These are phyloP conservation scores for Arbacia lixula DNA, from an alignment of 53 echinoderm and acorn worm genomes.

Conservation along the genomic window DNA sequence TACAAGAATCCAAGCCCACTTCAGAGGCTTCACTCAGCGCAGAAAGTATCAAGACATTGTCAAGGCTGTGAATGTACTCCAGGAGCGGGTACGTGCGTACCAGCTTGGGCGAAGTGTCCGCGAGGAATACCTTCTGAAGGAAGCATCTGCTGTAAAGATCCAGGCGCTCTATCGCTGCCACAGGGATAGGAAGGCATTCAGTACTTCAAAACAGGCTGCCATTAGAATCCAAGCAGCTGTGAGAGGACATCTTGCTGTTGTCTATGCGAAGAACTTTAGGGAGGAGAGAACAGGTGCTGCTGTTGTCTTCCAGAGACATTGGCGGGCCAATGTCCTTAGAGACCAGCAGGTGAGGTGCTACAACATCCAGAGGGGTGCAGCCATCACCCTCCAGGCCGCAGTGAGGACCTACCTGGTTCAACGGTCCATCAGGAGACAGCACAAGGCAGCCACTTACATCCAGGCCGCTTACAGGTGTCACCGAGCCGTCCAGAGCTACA, in stretches of 20 bases:
- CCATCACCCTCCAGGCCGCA: conserved; percentile 70
- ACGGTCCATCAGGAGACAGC: conserved; percentile 47
- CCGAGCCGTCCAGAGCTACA: conserved; percentile 34
- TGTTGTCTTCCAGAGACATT: conserved; percentile 60
- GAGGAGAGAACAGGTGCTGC: conserved; percentile 35
- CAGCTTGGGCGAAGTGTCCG: conserved; percentile 31
- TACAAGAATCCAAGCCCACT: conserved; percentile 75
- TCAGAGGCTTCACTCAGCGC: conserved; percentile 68
- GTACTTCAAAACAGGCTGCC: conserved; percentile 34
- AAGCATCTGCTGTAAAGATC: conserved; percentile 67
- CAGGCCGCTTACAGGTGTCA: conserved; percentile 61
- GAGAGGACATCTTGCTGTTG: conserved; percentile 35
- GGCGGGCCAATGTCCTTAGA: conserved; percentile 65
- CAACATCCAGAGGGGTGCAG: conserved; percentile 60
- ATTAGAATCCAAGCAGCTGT: conserved; percentile 60
- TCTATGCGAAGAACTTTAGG: conserved; percentile 29
- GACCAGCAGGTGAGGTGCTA: conserved; percentile 44
- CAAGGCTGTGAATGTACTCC: conserved; percentile 61
- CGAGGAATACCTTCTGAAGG: conserved; percentile 19
- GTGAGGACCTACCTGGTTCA: conserved; percentile 47
- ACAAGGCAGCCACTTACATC: conserved; percentile 65
- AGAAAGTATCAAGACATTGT: conserved; percentile 52
- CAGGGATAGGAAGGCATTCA: conserved; percentile 38
- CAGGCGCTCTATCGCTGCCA: conserved; percentile 69
- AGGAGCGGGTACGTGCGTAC: conserved; percentile 66